phyloP scores from a whole-genome alignment of 1,140 invertebrate genomes.

The Brachionus calyciflorus region DNA sequence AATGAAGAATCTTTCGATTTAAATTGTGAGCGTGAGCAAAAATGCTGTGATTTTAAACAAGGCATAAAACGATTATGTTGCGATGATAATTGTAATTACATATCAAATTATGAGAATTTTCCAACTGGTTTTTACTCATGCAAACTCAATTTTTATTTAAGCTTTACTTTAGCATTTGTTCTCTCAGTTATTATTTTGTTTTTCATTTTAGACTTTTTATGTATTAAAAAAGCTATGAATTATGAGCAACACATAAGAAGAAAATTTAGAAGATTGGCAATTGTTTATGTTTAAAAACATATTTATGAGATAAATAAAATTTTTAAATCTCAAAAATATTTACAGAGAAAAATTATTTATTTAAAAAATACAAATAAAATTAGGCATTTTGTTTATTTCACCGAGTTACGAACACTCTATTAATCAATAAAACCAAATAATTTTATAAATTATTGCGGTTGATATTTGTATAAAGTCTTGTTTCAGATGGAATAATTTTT shows the following conservation, averaged over 20 bases:
- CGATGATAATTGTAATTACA: conserved; percentile 26
- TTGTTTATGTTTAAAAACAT: neutral
- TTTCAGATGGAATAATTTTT: neutral
- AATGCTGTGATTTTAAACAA: conserved; percentile 15
- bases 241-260: neutral
- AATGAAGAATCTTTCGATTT: neutral
- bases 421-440: no score
- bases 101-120: neutral
- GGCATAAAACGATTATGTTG: neutral
- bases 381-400: no score
- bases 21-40: neutral
- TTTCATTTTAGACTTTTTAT: conserved; percentile 11
- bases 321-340: no score
- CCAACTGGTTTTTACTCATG: conserved; percentile 5
- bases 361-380: no score
- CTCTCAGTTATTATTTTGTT: neutral
- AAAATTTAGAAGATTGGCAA: neutral
- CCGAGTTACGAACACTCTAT: no score
- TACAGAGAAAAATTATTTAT: no score
- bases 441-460: no score
- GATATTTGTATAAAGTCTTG: neutral
- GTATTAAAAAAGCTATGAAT: conserved; percentile 30
- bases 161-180: neutral
- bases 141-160: conserved; percentile 11
- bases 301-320: no score